These are phyloP conservation scores for Apocheima hispidaria DNA, from an alignment of 2,888 invertebrate species.

Conservation along the genomic window DNA sequence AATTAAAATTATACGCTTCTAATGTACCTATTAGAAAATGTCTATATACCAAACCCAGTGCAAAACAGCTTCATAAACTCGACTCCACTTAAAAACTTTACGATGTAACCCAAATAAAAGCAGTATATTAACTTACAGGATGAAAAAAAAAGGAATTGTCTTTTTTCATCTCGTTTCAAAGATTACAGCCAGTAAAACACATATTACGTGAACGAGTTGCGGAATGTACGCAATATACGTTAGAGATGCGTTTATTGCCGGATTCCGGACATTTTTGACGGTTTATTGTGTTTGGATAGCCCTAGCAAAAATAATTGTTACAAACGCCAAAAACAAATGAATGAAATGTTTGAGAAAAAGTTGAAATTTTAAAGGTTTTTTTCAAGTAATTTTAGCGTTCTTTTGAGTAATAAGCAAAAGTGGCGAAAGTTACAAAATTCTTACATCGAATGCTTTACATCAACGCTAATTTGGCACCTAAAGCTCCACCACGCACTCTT, in stretches of 20 bases:
- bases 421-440: too few species aligned
- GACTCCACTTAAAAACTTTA: constrained; percentile 22
- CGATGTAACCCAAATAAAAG: constrained; percentile 20
- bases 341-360: too few species aligned
- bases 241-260: neutral
- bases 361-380: too few species aligned
- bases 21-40: neutral
- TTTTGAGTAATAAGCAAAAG: too few species aligned
- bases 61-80: constrained; percentile 4
- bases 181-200: constrained; percentile 21
- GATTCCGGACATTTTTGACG: constrained; percentile 1
- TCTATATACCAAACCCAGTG: neutral
- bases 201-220: constrained; percentile 24
- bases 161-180: constrained; percentile 29
- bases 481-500: too few species aligned
- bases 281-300: neutral
- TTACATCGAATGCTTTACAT: too few species aligned
- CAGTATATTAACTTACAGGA: constrained; percentile 18
- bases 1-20: too few species aligned
- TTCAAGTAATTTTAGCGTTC: too few species aligned
- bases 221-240: constrained; percentile 12
- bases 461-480: too few species aligned
- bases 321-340: too few species aligned
- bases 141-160: constrained; percentile 32
- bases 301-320: too few species aligned